Evolutionary conservation across 2,113 vertebrate genomes (phyloP).

Genomic region (Pedionomus torquatus): DNA sequence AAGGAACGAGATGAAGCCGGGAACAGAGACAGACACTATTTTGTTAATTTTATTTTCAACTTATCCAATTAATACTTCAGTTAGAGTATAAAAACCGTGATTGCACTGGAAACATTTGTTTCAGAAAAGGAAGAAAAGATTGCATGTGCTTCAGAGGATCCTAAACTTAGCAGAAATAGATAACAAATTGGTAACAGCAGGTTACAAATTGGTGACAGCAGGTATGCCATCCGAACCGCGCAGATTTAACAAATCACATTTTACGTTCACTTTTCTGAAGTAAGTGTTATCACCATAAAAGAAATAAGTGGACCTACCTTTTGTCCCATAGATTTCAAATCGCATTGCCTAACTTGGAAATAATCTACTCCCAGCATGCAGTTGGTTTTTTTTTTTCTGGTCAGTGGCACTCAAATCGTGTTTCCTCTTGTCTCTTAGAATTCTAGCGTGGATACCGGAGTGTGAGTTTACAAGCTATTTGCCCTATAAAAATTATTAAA

Average conservation of each 20-base stretch:
- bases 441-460: not conserved
- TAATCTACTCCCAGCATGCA: not conserved
- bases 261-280: constrained; percentile 51
- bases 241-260: constrained; percentile 55
- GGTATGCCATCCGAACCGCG: not conserved
- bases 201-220: constrained; percentile 58
- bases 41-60: not conserved
- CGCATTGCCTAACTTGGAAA: not conserved
- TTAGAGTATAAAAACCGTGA: not conserved
- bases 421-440: not conserved
- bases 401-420: not conserved
- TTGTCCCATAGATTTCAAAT: not conserved
- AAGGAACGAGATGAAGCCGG: not conserved
- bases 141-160: not conserved
- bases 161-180: not conserved
- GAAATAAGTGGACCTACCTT: not conserved
- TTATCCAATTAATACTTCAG: not conserved
- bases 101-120: not conserved
- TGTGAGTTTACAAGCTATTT: not conserved
- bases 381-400: constrained; percentile 3
- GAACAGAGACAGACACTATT: not conserved
- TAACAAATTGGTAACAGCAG: constrained; percentile 47
- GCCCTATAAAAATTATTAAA: not conserved
- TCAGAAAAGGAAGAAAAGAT: not conserved
- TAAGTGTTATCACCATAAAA: not conserved